phyloP scores from a whole-genome alignment of 2,888 invertebrate species.

The Linyphia triangularis region DNA sequence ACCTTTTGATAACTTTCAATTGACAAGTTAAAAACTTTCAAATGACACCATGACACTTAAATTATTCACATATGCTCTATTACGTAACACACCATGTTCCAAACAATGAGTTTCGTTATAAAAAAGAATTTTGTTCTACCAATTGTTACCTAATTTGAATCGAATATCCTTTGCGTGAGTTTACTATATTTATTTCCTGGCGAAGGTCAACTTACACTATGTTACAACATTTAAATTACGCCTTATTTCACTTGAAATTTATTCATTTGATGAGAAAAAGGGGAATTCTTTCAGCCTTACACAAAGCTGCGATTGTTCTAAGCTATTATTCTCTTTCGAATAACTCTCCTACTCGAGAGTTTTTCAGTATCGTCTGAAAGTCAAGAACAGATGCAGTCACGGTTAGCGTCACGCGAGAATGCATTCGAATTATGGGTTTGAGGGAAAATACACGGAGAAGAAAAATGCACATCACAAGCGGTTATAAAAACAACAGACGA shows the following conservation, averaged over 20 bases:
- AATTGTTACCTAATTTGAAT: neutral
- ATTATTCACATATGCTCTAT: too few relatives aligned
- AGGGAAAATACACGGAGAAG: neutral
- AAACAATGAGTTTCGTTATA: neutral
- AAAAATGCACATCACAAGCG: neutral
- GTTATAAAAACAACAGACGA: constrained; percentile 1
- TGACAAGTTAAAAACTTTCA: too few relatives aligned
- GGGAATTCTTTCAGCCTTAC: neutral
- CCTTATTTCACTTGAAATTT: neutral
- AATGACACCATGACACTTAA: too few relatives aligned
- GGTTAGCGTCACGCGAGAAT: constrained; percentile 17
- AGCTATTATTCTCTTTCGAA: neutral
- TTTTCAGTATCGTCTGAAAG: neutral
- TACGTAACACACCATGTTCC: neutral
- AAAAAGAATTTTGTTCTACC: neutral
- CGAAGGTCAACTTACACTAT: neutral
- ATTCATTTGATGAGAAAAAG: neutral
- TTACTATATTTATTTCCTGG: neutral
- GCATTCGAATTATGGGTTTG: constrained; percentile 2
- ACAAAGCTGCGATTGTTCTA: constrained; percentile 3
- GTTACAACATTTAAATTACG: neutral
- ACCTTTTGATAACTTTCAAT: too few relatives aligned
- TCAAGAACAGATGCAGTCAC: constrained; percentile 4
- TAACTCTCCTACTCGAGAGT: neutral
- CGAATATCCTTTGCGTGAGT: neutral